Percentiles rank a stretch among this genome's conserved stretches.
phyloP scores from a whole-genome alignment of 2,113 vertebrate genomes.

The Peromyscus californicus region DNA sequence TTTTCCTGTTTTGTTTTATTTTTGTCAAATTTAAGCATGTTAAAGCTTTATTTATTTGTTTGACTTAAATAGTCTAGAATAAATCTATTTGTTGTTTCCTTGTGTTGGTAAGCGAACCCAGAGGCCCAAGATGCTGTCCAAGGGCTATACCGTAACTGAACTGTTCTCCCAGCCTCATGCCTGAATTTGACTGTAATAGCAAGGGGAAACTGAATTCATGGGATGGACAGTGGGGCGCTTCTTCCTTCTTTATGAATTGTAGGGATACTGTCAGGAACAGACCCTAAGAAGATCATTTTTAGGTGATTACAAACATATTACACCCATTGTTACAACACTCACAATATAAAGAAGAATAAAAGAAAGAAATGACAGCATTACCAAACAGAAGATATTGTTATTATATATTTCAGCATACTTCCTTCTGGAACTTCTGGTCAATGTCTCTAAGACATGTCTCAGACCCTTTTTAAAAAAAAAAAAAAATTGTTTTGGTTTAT shows the following conservation, averaged over 20 bases:
- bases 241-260: not conserved
- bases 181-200: conserved; percentile 14
- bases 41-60: not conserved
- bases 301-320: not conserved
- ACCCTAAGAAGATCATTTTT: not conserved
- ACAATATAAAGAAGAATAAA: not conserved
- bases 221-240: not conserved
- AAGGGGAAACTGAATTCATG: not conserved
- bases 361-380: not conserved
- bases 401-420: conserved; percentile 7
- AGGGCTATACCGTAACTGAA: not conserved
- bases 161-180: not conserved
- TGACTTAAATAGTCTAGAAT: not conserved
- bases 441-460: not conserved
- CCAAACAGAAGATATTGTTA: not conserved
- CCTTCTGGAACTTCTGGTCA: not conserved
- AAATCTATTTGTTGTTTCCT: not conserved
- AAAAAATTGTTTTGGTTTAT: not conserved
- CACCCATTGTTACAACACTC: not conserved
- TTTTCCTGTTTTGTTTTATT: not conserved
- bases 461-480: not conserved
- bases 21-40: not conserved
- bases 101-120: not conserved
- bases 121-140: not conserved
- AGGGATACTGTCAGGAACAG: not conserved